Conservation (phyloP, 2,888 invertebrate genomes). For the Bursaphelenchus okinawaensis region DNA sequence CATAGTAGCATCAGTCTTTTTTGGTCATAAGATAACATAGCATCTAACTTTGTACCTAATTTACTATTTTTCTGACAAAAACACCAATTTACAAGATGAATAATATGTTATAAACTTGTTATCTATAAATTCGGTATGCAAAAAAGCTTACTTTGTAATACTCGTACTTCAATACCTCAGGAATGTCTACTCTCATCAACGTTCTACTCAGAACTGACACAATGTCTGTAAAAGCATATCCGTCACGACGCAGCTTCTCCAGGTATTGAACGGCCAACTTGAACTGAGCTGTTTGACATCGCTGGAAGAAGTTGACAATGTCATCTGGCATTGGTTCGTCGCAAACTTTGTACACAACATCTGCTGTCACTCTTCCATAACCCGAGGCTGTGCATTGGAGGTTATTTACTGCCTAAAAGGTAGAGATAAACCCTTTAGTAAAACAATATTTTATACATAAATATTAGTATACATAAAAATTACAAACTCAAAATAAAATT, state of each 20-base stretch:
- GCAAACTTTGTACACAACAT: slow-evolving; percentile 91
- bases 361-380: slow-evolving; percentile 80
- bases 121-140: neutral
- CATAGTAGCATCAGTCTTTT: too few species aligned
- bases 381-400: slow-evolving; percentile 88
- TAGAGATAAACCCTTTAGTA: neutral
- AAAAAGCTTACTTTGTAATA: slow-evolving; percentile 69
- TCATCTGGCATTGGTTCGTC: slow-evolving; percentile 96
- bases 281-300: slow-evolving; percentile 70
- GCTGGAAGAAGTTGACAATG: slow-evolving; percentile 81
- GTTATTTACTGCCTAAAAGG: slow-evolving; percentile 77
- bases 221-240: slow-evolving; percentile 11
- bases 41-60: too few species aligned
- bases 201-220: neutral
- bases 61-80: too few species aligned
- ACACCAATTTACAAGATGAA: too few species aligned
- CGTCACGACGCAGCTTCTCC: slow-evolving; percentile 1
- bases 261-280: neutral
- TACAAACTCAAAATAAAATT: neutral
- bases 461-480: neutral
- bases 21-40: too few species aligned
- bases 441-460: slow-evolving; percentile 1
- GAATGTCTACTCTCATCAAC: slow-evolving; percentile 67
- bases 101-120: too few species aligned
- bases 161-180: slow-evolving; percentile 75